Percentiles rank a stretch among this genome's conserved stretches.
phyloP scores from a whole-genome alignment of 2,888 invertebrate genomes.

The Epirrhoe tristata region DNA sequence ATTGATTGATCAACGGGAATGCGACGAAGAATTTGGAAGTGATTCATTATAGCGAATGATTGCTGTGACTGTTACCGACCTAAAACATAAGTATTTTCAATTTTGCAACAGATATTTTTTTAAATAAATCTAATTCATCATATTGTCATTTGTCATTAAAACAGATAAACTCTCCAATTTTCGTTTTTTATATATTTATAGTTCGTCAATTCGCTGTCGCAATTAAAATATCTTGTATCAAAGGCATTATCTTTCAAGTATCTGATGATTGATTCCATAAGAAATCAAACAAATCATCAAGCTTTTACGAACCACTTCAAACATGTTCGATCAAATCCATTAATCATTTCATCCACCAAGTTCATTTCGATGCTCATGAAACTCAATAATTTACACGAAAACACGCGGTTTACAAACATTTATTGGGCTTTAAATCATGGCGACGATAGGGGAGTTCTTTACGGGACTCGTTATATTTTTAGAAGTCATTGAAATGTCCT shows the following conservation, averaged over 20 bases:
- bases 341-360: conserved; percentile 29
- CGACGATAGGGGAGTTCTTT: conserved; percentile 48
- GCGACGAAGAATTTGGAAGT: conserved; percentile 22
- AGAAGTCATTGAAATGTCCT: conserved; percentile 55
- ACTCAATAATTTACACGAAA: conserved; percentile 42
- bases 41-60: conserved; percentile 21
- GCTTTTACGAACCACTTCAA: neutral
- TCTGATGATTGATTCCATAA: neutral
- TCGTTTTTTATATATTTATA: no score
- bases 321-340: conserved; percentile 17
- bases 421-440: conserved; percentile 57
- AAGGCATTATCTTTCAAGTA: neutral
- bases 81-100: no score
- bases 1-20: conserved; percentile 35
- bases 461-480: conserved; percentile 55
- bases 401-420: conserved; percentile 52
- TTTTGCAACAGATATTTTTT: no score
- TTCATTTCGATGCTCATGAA: conserved; percentile 39
- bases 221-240: neutral
- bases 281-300: neutral
- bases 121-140: no score
- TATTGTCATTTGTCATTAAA: no score
- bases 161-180: neutral
- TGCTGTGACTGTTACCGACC: conserved; percentile 6
- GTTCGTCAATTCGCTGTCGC: neutral